Conservation (phyloP, 2,113 vertebrate species). For the Callopanchax toddi region DNA sequence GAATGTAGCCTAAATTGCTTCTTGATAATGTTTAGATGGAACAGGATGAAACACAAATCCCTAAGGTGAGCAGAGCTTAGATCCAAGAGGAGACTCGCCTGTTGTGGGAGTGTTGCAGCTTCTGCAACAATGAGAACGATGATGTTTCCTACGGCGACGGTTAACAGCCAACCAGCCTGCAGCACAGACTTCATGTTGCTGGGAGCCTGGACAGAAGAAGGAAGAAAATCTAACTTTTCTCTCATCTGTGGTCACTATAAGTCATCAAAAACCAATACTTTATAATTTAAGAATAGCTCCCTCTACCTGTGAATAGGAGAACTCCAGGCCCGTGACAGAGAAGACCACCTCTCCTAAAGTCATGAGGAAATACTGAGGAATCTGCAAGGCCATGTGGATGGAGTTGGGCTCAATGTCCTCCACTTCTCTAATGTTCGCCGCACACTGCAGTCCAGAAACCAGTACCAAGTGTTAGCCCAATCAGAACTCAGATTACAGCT, state of each 20-base stretch:
- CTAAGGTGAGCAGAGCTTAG: too few species aligned
- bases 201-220: slow-evolving; percentile 82
- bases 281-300: background rate
- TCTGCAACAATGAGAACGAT: slow-evolving; percentile 93
- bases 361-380: slow-evolving; percentile 94
- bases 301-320: slow-evolving; percentile 94
- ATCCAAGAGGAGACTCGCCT: slow-evolving; percentile 77
- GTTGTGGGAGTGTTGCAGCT: slow-evolving; percentile 77
- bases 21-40: too few species aligned
- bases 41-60: background rate
- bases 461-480: background rate
- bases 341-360: slow-evolving; percentile 92
- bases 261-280: too few species aligned
- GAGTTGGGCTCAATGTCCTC: slow-evolving; percentile 84
- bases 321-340: slow-evolving; percentile 93
- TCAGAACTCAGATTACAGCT: background rate
- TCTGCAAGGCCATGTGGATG: slow-evolving; percentile 93
- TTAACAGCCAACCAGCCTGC: slow-evolving; percentile 94
- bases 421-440: slow-evolving; percentile 13
- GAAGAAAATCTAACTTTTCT: too few species aligned
- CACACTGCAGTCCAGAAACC: slow-evolving; percentile 60
- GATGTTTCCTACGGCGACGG: slow-evolving; percentile 92
- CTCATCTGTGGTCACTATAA: too few species aligned
- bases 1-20: too few species aligned
- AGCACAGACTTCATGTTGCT: slow-evolving; percentile 97